Evolutionary conservation across 2,888 invertebrate genomes (phyloP).

Genomic region (Himalopsyche kuldschensis): DNA sequence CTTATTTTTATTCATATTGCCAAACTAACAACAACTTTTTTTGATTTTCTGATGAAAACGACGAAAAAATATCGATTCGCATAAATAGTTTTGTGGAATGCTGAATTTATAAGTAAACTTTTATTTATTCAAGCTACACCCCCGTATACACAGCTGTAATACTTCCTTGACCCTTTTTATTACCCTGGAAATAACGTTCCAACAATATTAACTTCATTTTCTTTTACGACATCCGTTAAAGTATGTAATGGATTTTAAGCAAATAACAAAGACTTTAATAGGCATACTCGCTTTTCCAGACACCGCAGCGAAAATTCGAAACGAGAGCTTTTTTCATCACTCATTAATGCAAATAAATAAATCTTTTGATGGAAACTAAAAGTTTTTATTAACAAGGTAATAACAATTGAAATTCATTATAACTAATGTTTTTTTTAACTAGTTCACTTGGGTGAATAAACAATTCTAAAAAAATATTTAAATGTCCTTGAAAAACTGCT

Average conservation of each 20-base stretch:
- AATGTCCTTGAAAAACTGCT: no score
- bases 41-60: not conserved
- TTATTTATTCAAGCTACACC: not conserved
- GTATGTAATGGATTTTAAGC: slow-evolving; percentile 26
- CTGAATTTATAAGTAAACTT: not conserved
- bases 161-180: slow-evolving; percentile 33
- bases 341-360: slow-evolving; percentile 1
- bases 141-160: not conserved
- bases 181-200: slow-evolving; percentile 27
- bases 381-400: slow-evolving; percentile 1
- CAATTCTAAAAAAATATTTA: not conserved
- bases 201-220: slow-evolving; percentile 37
- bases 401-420: slow-evolving; percentile 2
- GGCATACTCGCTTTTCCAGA: slow-evolving; percentile 2
- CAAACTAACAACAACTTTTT: no score
- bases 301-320: not conserved
- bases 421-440: not conserved
- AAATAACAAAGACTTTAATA: slow-evolving; percentile 23
- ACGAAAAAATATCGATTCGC: not conserved
- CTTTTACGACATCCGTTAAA: slow-evolving; percentile 36
- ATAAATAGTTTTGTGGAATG: not conserved
- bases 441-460: not conserved
- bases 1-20: no score
- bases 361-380: not conserved
- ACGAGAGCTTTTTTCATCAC: not conserved